Percentiles rank a stretch among this genome's conserved stretches.
Evolutionary conservation across 2,797 vertebrate genomes (phyloP).

Genomic region (Hydrophis major): DNA sequence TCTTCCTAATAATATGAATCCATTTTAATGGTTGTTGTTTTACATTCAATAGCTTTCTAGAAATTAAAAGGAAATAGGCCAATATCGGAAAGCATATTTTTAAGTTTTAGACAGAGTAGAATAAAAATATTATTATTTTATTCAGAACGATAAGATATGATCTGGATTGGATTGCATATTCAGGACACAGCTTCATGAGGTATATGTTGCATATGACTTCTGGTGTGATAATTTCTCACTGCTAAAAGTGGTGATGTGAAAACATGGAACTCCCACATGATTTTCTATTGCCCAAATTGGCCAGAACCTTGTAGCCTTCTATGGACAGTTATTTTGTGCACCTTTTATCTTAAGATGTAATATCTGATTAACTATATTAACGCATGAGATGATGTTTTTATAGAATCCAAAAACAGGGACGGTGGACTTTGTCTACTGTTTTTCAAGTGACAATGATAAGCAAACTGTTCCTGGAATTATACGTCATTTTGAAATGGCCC

Average conservation of each 20-base stretch:
- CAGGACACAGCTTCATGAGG: background rate
- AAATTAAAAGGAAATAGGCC: background rate
- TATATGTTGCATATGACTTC: background rate
- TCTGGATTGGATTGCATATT: background rate
- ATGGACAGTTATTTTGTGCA: background rate
- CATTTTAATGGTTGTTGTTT: background rate
- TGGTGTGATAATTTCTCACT: background rate
- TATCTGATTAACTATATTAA: slow-evolving; percentile 7
- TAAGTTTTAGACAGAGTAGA: background rate
- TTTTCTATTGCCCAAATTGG: background rate
- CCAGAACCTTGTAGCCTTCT: background rate
- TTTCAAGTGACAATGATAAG: slow-evolving; percentile 5
- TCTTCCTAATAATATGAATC: background rate
- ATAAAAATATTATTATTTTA: background rate
- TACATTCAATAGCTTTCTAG: background rate
- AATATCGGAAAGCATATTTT: background rate
- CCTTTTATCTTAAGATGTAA: background rate
- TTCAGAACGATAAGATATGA: background rate
- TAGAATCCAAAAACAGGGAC: background rate
- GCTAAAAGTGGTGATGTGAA: background rate
- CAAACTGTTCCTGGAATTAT: background rate
- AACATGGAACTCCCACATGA: background rate
- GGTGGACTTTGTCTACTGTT: slow-evolving; percentile 16
- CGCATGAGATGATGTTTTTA: background rate
- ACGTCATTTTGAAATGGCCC: slow-evolving; percentile 13